Evolutionary conservation across 1,140 invertebrate genomes (phyloP).

Genomic region (Meloidogyne chitwoodi): DNA sequence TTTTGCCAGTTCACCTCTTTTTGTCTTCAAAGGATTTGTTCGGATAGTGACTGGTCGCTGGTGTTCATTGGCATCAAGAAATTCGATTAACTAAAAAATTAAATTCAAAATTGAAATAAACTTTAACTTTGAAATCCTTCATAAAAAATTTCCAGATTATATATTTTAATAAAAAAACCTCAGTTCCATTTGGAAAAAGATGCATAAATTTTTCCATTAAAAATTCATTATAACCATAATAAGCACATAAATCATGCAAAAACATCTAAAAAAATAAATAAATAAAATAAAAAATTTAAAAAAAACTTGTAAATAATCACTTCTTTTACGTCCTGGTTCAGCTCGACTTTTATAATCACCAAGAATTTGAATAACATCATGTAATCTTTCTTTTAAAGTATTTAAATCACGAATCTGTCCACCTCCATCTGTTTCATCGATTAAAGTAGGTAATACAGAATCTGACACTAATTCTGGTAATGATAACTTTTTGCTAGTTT

Average conservation of each 20-base stretch:
- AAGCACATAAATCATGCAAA: constrained; percentile 76
- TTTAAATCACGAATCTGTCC: neutral
- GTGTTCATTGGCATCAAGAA: constrained; percentile 92
- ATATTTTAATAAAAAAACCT: constrained; percentile 34
- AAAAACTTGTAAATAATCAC: constrained; percentile 69
- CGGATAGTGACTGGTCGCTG: constrained; percentile 89
- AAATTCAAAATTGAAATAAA: neutral
- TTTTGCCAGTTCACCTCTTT: constrained; percentile 84
- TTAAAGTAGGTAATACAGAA: neutral
- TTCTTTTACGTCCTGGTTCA: constrained; percentile 71
- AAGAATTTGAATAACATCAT: constrained; percentile 74
- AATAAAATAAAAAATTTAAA: constrained; percentile 27
- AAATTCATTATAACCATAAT: constrained; percentile 84
- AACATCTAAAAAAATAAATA: constrained; percentile 63
- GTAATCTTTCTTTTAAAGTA: constrained; percentile 78
- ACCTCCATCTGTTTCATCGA: neutral
- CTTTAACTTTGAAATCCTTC: neutral
- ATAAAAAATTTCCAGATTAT: constrained; percentile 1
- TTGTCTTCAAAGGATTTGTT: constrained; percentile 89
- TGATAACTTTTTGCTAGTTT: neutral
- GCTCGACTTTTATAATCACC: constrained; percentile 79
- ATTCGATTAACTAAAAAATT: constrained; percentile 73
- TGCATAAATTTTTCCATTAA: constrained; percentile 89
- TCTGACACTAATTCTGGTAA: neutral
- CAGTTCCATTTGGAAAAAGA: constrained; percentile 71